Evolutionary conservation across 2,113 vertebrate species (phyloP).

Genomic region (Corvus moneduloides): DNA sequence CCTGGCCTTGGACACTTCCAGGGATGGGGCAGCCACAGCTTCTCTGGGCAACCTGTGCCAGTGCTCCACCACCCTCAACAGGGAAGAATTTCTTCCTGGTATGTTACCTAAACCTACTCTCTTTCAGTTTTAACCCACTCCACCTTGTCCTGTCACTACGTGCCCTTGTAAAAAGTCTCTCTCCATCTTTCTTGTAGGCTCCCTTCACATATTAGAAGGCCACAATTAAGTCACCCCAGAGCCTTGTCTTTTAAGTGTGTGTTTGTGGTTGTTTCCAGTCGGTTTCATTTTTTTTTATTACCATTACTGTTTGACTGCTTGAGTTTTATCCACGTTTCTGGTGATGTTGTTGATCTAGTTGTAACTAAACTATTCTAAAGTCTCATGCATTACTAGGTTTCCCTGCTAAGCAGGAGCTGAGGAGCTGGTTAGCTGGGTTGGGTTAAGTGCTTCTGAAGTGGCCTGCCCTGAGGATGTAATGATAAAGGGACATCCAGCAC

Average conservation of each 20-base stretch:
- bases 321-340: neutral
- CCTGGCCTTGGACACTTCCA: neutral
- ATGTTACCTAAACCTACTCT: neutral
- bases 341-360: neutral
- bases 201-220: neutral
- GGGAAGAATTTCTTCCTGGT: neutral
- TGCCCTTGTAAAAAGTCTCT: neutral
- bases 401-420: neutral
- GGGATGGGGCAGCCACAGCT: neutral
- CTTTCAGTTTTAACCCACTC: neutral
- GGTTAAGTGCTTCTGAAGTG: neutral
- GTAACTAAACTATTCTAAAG: neutral
- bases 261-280: neutral
- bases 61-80: neutral
- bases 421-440: neutral
- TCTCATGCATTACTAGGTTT: neutral
- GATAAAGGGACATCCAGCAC: neutral
- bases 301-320: neutral
- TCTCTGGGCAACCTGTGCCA: neutral
- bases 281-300: neutral
- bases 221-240: neutral
- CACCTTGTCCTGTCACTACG: neutral
- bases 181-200: neutral
- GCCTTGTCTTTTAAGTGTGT: neutral
- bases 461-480: neutral